Evolutionary conservation across 2,888 invertebrate species (phyloP), one percentile per base, ranked within the genome.

Genomic region (Acrobasis consociella): DNA sequence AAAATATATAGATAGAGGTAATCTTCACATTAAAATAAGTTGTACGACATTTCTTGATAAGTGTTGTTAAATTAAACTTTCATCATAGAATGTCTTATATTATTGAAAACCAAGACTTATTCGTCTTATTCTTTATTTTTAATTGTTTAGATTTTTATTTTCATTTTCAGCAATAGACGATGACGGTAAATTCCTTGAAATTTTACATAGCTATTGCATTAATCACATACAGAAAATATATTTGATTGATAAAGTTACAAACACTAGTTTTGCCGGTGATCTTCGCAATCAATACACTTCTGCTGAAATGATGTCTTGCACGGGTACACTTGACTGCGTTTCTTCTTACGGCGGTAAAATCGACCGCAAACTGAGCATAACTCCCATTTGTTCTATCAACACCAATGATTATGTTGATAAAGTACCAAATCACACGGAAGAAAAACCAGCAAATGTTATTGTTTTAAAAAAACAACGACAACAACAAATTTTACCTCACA

Each of bases 341-440:
- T 38, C 62, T 11, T 49, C 55, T 15, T 9, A 15, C 37, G 62
- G 49, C 37, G 37, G 49, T 5, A 65, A 63, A n/a, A 64, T 67
- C 1, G 73, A 65, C 63, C 71, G 68, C 22, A 81, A 71, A 65
- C 69, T 85, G 42, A 81, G 77, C 60, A 46, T 83, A 49, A 76
- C 83, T 11, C 83, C 86, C 11, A 75, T 86, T 65, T 83, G 78
- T 67, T 83, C 83, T 10, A 69, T 86, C 7, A 72, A 80, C 63
- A 82, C 81, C 1, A 13, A 46, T n/a, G 67, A 74, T 55, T 73
- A 46, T n/a, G 66, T 73, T 55, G 74, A 76, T 15, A 66, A 69
- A 38, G 59, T 62, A 5, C 15, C 49, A n/a, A 39, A 64, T 16
- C 42, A 16, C 58, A 62, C 59, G 17, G 66, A 62, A 60, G 64